Percentiles rank a stretch among this genome's conserved stretches.
phyloP scores from a whole-genome alignment of 2,113 vertebrate species.

The Progne subis region DNA sequence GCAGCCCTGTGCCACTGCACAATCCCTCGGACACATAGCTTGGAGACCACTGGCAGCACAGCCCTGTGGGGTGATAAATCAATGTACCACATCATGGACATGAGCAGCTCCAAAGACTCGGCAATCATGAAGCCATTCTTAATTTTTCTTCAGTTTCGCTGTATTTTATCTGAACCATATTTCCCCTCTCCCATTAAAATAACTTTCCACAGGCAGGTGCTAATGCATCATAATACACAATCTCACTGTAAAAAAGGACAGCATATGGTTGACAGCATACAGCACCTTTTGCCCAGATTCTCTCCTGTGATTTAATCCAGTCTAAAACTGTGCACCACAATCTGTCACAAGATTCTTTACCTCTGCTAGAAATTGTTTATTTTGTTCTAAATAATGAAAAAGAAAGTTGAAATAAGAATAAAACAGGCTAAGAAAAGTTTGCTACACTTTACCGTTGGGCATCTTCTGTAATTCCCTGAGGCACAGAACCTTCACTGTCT shows the following conservation, averaged over 20 bases:
- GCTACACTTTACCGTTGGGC: constrained; percentile 74
- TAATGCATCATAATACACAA: background rate
- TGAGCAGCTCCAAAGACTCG: background rate
- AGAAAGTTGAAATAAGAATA: background rate
- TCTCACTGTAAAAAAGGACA: background rate
- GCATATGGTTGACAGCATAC: background rate
- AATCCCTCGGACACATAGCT: rapidly evolving
- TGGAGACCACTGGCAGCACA: background rate
- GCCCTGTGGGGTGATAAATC: background rate
- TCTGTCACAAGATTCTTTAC: background rate
- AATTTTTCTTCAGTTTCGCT: background rate
- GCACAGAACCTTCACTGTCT: constrained; percentile 61
- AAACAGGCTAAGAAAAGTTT: background rate
- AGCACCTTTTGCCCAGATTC: background rate
- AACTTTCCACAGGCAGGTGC: background rate
- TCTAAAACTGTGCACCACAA: background rate
- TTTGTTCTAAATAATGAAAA: background rate
- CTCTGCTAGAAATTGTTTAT: background rate
- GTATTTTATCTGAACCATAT: background rate
- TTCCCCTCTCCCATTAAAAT: background rate
- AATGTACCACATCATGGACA: rapidly evolving
- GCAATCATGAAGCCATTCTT: background rate
- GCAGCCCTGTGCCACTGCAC: background rate
- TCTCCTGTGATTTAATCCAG: background rate
- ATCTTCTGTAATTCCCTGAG: constrained; percentile 59